Evolutionary conservation across 53 echinoderm and acorn worm genomes (phyloP).

Genomic region (Luidia sarsii): DNA sequence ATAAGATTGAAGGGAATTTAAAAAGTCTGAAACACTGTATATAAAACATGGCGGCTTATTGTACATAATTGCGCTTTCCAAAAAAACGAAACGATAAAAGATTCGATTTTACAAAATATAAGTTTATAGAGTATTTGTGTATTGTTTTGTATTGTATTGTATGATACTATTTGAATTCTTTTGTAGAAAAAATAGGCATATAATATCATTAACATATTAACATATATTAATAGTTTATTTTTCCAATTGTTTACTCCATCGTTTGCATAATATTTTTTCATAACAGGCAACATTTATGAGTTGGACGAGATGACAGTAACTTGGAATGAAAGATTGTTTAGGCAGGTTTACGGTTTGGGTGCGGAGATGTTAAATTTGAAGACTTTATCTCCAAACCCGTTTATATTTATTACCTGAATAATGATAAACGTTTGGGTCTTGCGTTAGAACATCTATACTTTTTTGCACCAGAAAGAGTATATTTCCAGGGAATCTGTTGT

Average conservation of each 20-base stretch:
- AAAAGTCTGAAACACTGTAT: no score
- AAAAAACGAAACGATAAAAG: slow-evolving; percentile 23
- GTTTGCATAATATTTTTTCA: not conserved
- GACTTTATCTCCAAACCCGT: no score
- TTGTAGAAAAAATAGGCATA: slow-evolving; percentile 12
- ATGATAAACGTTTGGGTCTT: no score
- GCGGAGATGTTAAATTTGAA: no score
- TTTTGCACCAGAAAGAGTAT: no score
- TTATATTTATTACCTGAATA: no score
- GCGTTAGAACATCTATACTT: no score
- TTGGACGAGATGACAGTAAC: no score
- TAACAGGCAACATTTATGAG: not conserved
- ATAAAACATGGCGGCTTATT: slow-evolving; percentile 37
- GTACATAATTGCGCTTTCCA: slow-evolving; percentile 50
- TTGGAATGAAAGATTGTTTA: no score
- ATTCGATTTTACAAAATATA: slow-evolving; percentile 24
- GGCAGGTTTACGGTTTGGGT: no score
- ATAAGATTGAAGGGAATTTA: no score
- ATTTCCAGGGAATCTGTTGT: no score
- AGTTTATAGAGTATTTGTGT: slow-evolving; percentile 39
- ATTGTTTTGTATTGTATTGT: slow-evolving; percentile 37
- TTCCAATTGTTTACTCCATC: not conserved
- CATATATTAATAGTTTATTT: slow-evolving; percentile 23
- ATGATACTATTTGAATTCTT: slow-evolving; percentile 15
- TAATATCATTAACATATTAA: not conserved